These are phyloP conservation scores for Notocelia uddmanniana DNA, from an alignment of 2,888 invertebrate species.

Conservation along the genomic window DNA sequence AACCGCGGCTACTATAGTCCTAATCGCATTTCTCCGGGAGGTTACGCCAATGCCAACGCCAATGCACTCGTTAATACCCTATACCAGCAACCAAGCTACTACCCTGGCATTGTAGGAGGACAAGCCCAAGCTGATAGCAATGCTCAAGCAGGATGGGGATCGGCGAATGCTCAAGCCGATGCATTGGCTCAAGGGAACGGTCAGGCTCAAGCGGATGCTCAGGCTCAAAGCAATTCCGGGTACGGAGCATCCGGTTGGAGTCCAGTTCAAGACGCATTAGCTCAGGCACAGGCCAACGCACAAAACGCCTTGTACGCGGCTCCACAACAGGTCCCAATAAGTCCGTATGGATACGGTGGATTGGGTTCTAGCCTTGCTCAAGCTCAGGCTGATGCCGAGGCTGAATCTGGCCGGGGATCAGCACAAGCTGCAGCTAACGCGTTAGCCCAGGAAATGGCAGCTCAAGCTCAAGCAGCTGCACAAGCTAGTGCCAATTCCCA, in stretches of 20 bases:
- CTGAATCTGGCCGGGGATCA: constrained; percentile 32
- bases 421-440: constrained; percentile 27
- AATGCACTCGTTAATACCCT: neutral
- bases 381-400: constrained; percentile 39
- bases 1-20: constrained; percentile 1
- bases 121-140: neutral
- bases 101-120: neutral
- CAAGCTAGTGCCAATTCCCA: constrained; percentile 33
- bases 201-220: neutral
- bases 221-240: neutral
- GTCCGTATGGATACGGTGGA: neutral
- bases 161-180: neutral
- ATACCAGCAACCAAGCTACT: neutral
- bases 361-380: neutral
- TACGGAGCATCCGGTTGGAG: neutral
- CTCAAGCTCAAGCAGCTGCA: constrained; percentile 42
- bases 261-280: neutral
- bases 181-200: neutral
- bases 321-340: neutral
- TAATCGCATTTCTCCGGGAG: neutral
- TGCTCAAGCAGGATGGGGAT: constrained; percentile 1
- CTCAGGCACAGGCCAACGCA: constrained; percentile 6
- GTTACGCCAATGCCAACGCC: neutral
- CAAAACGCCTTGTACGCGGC: neutral
- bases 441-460: constrained; percentile 16